Base-by-base conservation (phyloP, 2,888 invertebrate genomes). In the Frankliniella fusca region DNA sequence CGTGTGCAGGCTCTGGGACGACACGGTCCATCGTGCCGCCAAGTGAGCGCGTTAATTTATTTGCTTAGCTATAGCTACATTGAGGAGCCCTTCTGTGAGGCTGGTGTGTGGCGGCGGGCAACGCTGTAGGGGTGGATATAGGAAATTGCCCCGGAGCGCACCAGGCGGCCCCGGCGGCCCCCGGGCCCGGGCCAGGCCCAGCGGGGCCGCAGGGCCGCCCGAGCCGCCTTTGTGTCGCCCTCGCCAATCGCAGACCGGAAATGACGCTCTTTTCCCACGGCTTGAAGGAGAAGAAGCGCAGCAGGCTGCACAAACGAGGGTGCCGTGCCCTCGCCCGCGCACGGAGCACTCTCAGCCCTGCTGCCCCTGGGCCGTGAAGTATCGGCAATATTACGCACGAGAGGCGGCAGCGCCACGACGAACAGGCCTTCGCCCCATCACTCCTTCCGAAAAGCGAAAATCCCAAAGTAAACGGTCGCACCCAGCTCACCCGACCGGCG, bases 51-150 rank as follows among this genome's bases (percentile, higher is more conserved):
- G 12, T 76, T 76, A 76, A 76, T 76, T 76, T 76, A 76, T 76
- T 76, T 27, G 70, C 70, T 76, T 76, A 76, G 70, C 27, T 76
- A 76, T 27, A 76, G 70, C 70, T 76, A 76, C 27, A 76, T 27
- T 76, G 70, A 76, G 70, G 70, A 27, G 70, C 12, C 23, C 70
- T 23, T 23, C 5, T 2, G 38, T 38, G 38, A 38, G 38, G 38
- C 38, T 15, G 54, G 54, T 54, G 54, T 15, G 54, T 54, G 54
- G 54, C 3, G 54, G 15, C 54, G 54, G 18, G 54, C 3, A 8
- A 20, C 54, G 18, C 18, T 15, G 12, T 20, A 15, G 54, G 15
- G 54, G 15, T 20, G 54, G 18, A 54, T 54, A 15, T 20, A 76
- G 70, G 70, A 76, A 76, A 76, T 76, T 76, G 70, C 23, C 70